These are phyloP conservation scores for Damaliscus lunatus DNA, from an alignment of 2,113 vertebrate genomes.

Conservation along the genomic window DNA sequence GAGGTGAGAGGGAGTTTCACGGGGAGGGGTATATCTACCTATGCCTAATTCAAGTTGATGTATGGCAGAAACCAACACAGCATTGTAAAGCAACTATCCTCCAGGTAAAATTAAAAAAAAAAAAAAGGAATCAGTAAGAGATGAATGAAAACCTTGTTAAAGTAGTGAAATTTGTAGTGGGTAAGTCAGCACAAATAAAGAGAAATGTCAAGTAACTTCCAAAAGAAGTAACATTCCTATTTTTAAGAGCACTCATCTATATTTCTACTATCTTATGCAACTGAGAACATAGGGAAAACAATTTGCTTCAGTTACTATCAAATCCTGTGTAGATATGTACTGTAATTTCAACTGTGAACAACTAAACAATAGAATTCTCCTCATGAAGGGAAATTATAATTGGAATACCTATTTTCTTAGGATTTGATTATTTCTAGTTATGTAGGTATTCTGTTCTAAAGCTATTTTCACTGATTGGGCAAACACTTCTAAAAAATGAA, in stretches of 20 bases:
- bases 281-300: neutral
- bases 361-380: constrained; percentile 49
- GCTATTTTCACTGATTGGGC: neutral
- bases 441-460: neutral
- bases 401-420: constrained; percentile 7
- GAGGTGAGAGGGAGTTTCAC: neutral
- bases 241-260: constrained; percentile 21
- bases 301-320: constrained; percentile 23
- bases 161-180: neutral
- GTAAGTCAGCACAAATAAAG: neutral
- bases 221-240: constrained; percentile 9
- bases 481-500: constrained; percentile 16
- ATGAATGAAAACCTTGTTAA: neutral
- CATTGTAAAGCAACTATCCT: neutral
- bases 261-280: constrained; percentile 34
- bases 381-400: neutral
- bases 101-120: neutral
- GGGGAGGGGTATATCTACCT: neutral
- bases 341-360: constrained; percentile 48
- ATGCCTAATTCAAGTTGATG: neutral
- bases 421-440: neutral
- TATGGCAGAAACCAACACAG: neutral
- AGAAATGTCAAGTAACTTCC: constrained; percentile 5
- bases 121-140: neutral
- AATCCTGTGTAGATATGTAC: neutral